Evolutionary conservation across 1,140 invertebrate species (phyloP).

Genomic region (Geopemphigus sp.): DNA sequence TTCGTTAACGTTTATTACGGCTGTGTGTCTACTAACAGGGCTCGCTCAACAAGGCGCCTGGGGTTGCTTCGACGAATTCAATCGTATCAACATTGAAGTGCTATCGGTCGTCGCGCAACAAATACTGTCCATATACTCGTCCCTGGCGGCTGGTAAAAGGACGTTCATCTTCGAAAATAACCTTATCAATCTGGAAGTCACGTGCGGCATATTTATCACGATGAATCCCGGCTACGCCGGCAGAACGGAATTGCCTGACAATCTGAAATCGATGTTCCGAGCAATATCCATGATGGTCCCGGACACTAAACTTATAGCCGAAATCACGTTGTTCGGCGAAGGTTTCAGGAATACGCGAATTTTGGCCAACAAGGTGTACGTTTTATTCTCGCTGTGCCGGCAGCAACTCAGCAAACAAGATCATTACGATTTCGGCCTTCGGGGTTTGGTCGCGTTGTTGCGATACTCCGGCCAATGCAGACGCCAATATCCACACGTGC

Average conservation of each 20-base stretch:
- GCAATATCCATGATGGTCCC: conserved; percentile 95
- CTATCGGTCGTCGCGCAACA: conserved; percentile 84
- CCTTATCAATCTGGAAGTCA: conserved; percentile 69
- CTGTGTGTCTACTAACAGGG: conserved; percentile 56
- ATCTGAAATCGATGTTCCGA: conserved; percentile 87
- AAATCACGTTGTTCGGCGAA: conserved; percentile 83
- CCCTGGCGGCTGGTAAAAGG: conserved; percentile 65
- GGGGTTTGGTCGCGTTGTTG: conserved; percentile 77
- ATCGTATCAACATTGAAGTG: conserved; percentile 86
- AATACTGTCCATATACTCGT: conserved; percentile 71
- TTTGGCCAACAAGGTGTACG: conserved; percentile 77
- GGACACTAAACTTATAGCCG: conserved; percentile 83
- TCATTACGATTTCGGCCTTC: conserved; percentile 84
- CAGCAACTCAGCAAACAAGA: conserved; percentile 75
- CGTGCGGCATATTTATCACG: conserved; percentile 85
- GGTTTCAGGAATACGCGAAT: conserved; percentile 77
- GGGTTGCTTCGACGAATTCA: conserved; percentile 91
- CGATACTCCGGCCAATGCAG: conserved; percentile 79
- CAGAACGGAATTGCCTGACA: conserved; percentile 84
- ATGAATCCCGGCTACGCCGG: conserved; percentile 92
- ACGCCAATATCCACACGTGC: conserved; percentile 65
- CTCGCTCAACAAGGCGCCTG: conserved; percentile 76
- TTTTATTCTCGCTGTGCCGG: conserved; percentile 68
- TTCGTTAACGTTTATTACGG: not conserved
- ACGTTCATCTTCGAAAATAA: conserved; percentile 78